Evolutionary conservation across 2,888 invertebrate genomes (phyloP).

Genomic region (Cartodere bifasciata): DNA sequence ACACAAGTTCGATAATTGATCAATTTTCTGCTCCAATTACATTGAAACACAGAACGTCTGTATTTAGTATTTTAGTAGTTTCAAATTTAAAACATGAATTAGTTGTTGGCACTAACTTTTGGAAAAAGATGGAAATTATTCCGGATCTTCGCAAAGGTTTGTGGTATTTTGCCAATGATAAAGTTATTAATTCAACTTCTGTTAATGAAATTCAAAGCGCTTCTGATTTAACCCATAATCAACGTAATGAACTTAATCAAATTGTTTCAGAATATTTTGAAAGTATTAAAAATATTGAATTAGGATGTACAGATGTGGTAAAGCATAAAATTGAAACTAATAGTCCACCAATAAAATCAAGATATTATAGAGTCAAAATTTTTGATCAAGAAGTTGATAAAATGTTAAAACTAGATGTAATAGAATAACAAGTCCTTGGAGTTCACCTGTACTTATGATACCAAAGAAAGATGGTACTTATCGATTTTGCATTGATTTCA

Average conservation of each 20-base stretch:
- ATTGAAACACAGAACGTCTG: slow-evolving; percentile 1
- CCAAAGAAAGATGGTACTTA: slow-evolving; percentile 7
- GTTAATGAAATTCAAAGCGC: not conserved
- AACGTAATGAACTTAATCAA: not conserved
- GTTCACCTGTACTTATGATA: slow-evolving; percentile 7
- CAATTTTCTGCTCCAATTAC: slow-evolving; percentile 3
- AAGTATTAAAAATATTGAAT: not conserved
- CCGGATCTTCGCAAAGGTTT: slow-evolving; percentile 2
- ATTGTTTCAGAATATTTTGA: slow-evolving; percentile 6
- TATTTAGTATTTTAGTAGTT: slow-evolving; percentile 4
- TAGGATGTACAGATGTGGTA: slow-evolving; percentile 9
- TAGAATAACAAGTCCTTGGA: slow-evolving; percentile 7
- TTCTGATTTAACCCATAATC: not conserved
- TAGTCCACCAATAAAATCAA: not conserved
- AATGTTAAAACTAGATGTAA: slow-evolving; percentile 10
- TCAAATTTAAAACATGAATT: slow-evolving; percentile 4
- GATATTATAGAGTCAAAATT: slow-evolving; percentile 3
- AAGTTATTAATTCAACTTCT: not conserved
- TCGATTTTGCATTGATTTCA: slow-evolving; percentile 6
- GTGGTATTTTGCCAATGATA: slow-evolving; percentile 1
- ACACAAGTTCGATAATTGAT: too few species aligned
- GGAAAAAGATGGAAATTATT: slow-evolving; percentile 6
- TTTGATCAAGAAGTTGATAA: slow-evolving; percentile 9
- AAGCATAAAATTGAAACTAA: slow-evolving; percentile 7
- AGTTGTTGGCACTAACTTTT: slow-evolving; percentile 7